Conservation (phyloP, 2,113 vertebrate species). For the Leuciscus idus region DNA sequence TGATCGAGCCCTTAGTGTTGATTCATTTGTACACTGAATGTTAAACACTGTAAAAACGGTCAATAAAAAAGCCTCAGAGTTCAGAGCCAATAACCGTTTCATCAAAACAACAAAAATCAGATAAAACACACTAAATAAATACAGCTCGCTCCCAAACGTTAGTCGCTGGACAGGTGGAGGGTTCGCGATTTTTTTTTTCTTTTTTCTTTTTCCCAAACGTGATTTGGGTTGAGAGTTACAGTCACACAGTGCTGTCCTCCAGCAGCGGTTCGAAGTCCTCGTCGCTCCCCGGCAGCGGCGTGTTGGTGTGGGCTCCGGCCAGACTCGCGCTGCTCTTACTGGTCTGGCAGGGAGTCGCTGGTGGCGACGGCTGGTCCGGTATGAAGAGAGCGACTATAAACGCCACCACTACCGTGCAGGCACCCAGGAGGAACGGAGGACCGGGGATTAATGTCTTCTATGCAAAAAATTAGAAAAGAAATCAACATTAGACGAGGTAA, state of each 20-base stretch:
- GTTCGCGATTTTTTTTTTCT: not conserved
- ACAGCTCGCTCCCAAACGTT: not conserved
- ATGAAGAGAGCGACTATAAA: constrained; percentile 95
- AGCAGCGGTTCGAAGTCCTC: constrained; percentile 92
- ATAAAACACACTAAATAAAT: constrained; percentile 8
- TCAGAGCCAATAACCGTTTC: constrained; percentile 14
- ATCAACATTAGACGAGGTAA: not conserved
- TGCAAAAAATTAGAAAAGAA: not conserved
- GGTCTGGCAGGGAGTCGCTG: constrained; percentile 72
- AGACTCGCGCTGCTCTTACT: constrained; percentile 80
- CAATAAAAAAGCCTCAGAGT: constrained; percentile 48
- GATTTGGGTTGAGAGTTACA: not conserved
- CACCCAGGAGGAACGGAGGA: constrained; percentile 91
- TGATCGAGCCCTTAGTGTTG: constrained; percentile 50
- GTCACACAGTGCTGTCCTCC: constrained; percentile 89
- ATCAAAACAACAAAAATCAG: not conserved
- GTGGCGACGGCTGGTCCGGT: constrained; percentile 76
- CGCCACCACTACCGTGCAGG: constrained; percentile 87
- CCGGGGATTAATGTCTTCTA: constrained; percentile 85
- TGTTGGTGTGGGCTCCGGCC: constrained; percentile 76
- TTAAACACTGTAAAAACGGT: constrained; percentile 41
- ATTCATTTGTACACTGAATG: constrained; percentile 12
- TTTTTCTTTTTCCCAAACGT: not conserved
- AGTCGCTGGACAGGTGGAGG: not conserved
- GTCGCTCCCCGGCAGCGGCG: constrained; percentile 78